Evolutionary conservation across 1,140 invertebrate species (phyloP).

Genomic region (Lordiphosa mommai): DNA sequence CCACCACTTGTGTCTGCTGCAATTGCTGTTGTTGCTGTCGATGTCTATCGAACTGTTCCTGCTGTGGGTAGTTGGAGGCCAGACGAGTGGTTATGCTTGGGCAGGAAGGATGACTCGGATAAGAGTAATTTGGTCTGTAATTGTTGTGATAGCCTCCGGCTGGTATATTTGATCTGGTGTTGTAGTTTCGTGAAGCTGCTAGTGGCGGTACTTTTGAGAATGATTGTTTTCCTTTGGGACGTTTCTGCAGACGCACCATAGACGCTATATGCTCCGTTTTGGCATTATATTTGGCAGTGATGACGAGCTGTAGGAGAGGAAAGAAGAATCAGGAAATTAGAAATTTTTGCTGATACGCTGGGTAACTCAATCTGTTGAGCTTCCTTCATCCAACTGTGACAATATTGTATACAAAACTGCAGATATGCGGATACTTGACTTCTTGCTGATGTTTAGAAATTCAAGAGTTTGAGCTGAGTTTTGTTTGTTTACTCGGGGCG

Average conservation of each 20-base stretch:
- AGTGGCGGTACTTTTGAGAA: neutral
- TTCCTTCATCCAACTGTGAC: too few species aligned
- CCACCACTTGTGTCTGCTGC: neutral
- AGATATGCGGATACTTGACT: neutral
- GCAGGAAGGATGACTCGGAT: too few species aligned
- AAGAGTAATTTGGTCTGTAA: neutral
- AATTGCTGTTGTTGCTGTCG: neutral
- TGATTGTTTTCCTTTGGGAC: neutral
- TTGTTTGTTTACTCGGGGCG: neutral
- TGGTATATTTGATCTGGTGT: neutral
- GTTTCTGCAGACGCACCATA: constrained; percentile 55
- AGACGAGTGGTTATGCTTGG: too few species aligned
- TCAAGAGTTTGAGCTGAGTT: neutral
- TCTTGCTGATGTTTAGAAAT: neutral
- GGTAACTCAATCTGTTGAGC: too few species aligned
- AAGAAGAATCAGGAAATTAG: neutral
- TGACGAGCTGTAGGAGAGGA: constrained; percentile 25
- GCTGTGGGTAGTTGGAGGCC: neutral
- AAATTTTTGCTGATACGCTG: too few species aligned
- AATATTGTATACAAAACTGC: neutral
- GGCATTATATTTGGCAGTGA: constrained; percentile 44
- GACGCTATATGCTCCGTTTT: constrained; percentile 63
- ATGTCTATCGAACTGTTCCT: neutral
- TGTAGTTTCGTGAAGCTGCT: neutral
- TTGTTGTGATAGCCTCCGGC: neutral